Evolutionary conservation across 2,888 invertebrate genomes (phyloP).

Genomic region (Sepioteuthis lessoniana): DNA sequence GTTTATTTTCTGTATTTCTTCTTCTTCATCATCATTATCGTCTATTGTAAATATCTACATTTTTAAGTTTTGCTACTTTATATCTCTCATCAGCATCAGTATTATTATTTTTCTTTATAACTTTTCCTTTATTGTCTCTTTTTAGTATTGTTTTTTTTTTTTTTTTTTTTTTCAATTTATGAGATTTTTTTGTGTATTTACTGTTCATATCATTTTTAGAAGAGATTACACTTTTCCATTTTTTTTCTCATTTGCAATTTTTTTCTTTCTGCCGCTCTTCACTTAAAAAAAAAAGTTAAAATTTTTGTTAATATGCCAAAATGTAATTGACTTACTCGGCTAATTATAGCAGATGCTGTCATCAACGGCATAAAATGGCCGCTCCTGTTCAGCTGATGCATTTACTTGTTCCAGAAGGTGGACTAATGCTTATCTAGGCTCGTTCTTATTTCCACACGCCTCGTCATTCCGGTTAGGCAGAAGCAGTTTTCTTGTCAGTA

Average conservation of each 20-base stretch:
- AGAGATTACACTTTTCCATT: background rate
- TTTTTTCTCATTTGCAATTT: background rate
- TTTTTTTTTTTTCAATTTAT: too few relatives aligned
- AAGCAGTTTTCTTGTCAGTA: too few relatives aligned
- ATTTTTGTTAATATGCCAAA: background rate
- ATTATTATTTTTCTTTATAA: too few relatives aligned
- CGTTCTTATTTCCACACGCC: too few relatives aligned
- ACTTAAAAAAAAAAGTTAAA: background rate
- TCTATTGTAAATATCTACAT: too few relatives aligned
- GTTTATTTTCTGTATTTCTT: too few relatives aligned
- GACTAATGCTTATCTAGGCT: background rate
- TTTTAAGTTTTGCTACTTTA: too few relatives aligned
- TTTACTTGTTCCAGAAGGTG: background rate
- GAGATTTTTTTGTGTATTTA: background rate
- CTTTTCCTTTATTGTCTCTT: background rate
- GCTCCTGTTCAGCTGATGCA: background rate
- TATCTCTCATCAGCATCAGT: too few relatives aligned
- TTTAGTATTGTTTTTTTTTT: background rate
- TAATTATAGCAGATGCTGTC: constrained; percentile 15
- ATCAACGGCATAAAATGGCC: background rate
- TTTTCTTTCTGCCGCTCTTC: background rate
- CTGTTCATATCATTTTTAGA: background rate
- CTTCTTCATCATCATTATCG: too few relatives aligned
- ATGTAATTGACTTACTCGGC: background rate
- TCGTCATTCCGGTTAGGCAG: too few relatives aligned